Base-by-base conservation (phyloP, 2,113 vertebrate species). In the Oreotrochilus melanogaster region DNA sequence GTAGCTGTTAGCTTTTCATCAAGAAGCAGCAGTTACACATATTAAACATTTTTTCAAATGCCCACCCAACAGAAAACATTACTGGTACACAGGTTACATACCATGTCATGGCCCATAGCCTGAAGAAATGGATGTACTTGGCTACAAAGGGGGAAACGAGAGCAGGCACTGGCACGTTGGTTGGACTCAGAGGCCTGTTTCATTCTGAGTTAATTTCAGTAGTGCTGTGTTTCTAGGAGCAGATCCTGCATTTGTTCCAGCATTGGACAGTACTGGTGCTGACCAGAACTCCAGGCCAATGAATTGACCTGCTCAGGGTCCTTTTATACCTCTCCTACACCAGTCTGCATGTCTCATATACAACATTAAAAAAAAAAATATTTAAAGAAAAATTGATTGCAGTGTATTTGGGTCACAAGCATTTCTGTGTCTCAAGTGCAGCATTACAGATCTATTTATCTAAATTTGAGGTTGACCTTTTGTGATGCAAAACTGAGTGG, bases 301-400 rank as follows among this genome's bases (percentile, higher is more conserved):
- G 54, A 43, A 42, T 2, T 53, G 50, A 61, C 50, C 65, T 82
- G 17, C 10, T 28, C 28, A 37, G 11, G 6, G 23, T 51, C 14
- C 25, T 78, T 50, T 31, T 64, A 42, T 8, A 13, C 1, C 1
- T 2, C 16, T 14, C 7, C 22, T 17, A 14, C 1, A 7, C 2
- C 13, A 11, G 13, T 21, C 31, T 64, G 11, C 21, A 25, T 6
- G 7, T 43, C 58, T 54, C 28, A 39, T 7, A 33, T 3, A 54
- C 5, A 39, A 13, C 39, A 39, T 39, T 11, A 39, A 39, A 39
- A 39, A 39, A 39, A 39, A 39, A 12, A 9, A 37, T 37, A 37
- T 37, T 37, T 9, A 37, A 37, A 37, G 10, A 37, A 37, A 37
- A 37, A 37, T 78, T 60, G 1, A 3, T 89, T 87, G 31, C 73